phyloP scores from a whole-genome alignment of 2,113 vertebrate species.

The Cyanoderma ruficeps region DNA sequence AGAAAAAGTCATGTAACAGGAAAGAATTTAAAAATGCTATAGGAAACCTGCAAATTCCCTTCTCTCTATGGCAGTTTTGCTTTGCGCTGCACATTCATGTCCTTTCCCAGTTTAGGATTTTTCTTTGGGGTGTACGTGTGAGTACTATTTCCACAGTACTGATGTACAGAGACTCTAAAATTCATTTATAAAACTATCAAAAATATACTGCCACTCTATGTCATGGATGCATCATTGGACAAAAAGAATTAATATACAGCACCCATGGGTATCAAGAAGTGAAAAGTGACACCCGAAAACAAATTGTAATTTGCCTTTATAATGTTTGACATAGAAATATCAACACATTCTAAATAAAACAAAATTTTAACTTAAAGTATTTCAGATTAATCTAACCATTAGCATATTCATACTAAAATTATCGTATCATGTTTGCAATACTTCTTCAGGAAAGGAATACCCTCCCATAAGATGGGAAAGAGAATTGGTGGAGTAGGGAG shows the following conservation, averaged over 20 bases:
- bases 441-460: background rate
- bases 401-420: background rate
- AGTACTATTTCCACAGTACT: background rate
- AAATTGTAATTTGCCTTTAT: background rate
- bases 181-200: background rate
- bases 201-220: background rate
- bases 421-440: background rate
- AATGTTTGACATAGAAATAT: background rate
- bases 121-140: background rate
- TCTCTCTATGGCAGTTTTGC: background rate
- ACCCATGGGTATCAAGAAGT: background rate
- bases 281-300: background rate
- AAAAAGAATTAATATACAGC: background rate
- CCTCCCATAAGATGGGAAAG: background rate
- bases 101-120: background rate
- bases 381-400: background rate
- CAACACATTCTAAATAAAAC: background rate
- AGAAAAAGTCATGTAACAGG: background rate
- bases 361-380: background rate
- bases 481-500: accelerated
- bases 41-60: background rate
- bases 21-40: background rate
- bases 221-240: background rate
- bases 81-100: background rate
- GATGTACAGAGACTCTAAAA: background rate